Percentiles rank a stretch among this genome's conserved stretches.
Evolutionary conservation across 1,140 invertebrate genomes (phyloP).

Genomic region (Ridgeia piscesae): DNA sequence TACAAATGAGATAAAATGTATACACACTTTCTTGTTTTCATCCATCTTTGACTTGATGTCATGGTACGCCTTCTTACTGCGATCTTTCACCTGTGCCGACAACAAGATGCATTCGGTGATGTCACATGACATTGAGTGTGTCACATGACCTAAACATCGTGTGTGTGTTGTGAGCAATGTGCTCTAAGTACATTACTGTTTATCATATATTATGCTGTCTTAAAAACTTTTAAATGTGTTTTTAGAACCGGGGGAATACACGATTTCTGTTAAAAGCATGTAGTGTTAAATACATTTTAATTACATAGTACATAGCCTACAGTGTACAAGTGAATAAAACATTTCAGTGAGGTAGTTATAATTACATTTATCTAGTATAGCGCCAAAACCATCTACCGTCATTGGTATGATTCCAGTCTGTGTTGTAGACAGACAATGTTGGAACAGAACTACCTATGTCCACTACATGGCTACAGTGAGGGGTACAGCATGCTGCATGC

Average conservation of each 20-base stretch:
- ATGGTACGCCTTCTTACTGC: slow-evolving; percentile 75
- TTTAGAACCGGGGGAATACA: too few species aligned
- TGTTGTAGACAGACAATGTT: too few species aligned
- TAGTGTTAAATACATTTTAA: not conserved
- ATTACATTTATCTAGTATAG: too few species aligned
- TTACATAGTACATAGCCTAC: not conserved
- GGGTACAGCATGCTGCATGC: not conserved
- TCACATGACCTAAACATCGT: not conserved
- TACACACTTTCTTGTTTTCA: slow-evolving; percentile 60
- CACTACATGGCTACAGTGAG: not conserved
- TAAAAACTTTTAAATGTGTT: too few species aligned
- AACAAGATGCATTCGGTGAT: not conserved
- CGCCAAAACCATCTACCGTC: too few species aligned
- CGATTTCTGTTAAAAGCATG: not conserved
- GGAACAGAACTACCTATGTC: not conserved
- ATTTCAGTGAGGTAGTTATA: too few species aligned
- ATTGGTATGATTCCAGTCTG: not conserved
- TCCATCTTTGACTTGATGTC: slow-evolving; percentile 69
- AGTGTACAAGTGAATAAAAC: too few species aligned
- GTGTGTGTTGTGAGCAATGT: not conserved
- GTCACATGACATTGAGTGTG: not conserved
- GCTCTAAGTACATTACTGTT: not conserved
- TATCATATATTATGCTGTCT: not conserved
- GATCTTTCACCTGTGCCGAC: slow-evolving; percentile 70
- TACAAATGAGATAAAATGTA: not conserved